Percentiles rank a stretch among this genome's conserved stretches.
Evolutionary conservation across 23 tunicate genomes (phyloP).

Genomic region (Ciona savignyi): DNA sequence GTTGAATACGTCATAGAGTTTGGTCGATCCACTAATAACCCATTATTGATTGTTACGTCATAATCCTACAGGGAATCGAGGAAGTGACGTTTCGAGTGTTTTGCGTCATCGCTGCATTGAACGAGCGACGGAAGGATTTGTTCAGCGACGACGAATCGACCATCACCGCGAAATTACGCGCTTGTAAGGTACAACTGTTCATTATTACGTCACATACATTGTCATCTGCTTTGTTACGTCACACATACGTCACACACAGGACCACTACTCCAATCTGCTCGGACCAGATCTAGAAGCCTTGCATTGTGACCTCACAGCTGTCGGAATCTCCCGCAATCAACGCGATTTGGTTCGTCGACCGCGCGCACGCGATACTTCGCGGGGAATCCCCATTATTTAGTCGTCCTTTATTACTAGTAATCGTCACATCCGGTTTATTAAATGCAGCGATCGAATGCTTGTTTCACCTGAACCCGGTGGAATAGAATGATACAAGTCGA

Average conservation of each 20-base stretch:
- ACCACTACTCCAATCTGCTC: conserved; percentile 44
- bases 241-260: no score
- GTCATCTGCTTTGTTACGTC: no score
- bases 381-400: no score
- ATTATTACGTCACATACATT: no score
- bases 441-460: no score
- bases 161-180: conserved; percentile 27
- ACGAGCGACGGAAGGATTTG: conserved; percentile 18
- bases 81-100: conserved; percentile 54
- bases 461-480: no score
- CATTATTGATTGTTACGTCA: neutral
- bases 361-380: no score
- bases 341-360: conserved; percentile 19
- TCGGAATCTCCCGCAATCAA: conserved; percentile 40
- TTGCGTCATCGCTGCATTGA: conserved; percentile 70
- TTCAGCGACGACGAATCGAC: neutral
- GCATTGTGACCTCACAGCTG: conserved; percentile 51
- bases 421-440: no score
- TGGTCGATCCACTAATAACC: neutral
- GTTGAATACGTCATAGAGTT: neutral
- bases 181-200: conserved; percentile 62
- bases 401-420: no score
- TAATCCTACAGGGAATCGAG: conserved; percentile 24
- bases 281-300: conserved; percentile 42
- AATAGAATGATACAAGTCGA: no score